phyloP scores from a whole-genome alignment of 1,140 invertebrate species.

The Ooceraea biroi region DNA sequence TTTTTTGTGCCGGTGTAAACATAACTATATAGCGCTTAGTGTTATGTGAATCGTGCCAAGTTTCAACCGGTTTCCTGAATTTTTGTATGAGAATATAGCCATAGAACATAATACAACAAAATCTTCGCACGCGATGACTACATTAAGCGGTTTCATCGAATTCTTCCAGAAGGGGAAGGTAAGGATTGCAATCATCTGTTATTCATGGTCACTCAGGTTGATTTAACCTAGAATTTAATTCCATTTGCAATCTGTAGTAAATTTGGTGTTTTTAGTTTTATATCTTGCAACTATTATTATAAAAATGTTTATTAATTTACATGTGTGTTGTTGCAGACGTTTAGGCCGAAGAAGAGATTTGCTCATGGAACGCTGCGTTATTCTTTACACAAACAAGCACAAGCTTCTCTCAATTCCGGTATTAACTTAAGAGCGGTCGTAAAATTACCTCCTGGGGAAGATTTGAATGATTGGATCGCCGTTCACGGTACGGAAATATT shows the following conservation, averaged over 20 bases:
- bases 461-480: conserved; percentile 97
- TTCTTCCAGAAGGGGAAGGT: conserved; percentile 93
- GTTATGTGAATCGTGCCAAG: neutral
- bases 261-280: no score
- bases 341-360: conserved; percentile 96
- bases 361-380: conserved; percentile 96
- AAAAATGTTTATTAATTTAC: neutral
- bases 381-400: conserved; percentile 97
- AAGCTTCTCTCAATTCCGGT: conserved; percentile 97
- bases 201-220: neutral
- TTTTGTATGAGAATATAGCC: neutral
- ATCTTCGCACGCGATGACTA: conserved; percentile 74
- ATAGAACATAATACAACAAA: neutral
- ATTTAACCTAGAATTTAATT: conserved; percentile 5
- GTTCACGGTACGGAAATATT: conserved; percentile 92
- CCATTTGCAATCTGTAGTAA: neutral
- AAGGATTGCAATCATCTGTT: neutral
- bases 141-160: conserved; percentile 91
- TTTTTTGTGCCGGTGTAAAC: neutral
- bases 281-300: neutral
- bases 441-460: conserved; percentile 94
- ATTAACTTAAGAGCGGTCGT: conserved; percentile 96
- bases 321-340: conserved; percentile 88
- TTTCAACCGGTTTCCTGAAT: neutral
- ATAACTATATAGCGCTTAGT: neutral